Percentiles rank a stretch among this genome's conserved stretches.
These are phyloP conservation scores for Melanerpes aurifrons DNA, from an alignment of 2,113 vertebrate species.

Conservation along the genomic window DNA sequence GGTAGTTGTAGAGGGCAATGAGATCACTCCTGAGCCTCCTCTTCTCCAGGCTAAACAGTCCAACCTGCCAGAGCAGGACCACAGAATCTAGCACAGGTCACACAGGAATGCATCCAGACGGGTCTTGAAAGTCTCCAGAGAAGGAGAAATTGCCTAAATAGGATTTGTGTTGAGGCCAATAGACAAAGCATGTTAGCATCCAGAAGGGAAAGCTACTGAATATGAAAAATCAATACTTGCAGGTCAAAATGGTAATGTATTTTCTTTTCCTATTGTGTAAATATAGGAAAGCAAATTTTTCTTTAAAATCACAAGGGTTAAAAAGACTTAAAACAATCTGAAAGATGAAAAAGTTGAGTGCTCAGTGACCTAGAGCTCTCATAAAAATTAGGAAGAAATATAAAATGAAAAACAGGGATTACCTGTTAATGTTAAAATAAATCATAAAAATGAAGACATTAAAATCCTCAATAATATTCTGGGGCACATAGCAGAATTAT, in stretches of 20 bases:
- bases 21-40: too few relatives aligned
- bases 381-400: background rate
- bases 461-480: background rate
- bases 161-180: background rate
- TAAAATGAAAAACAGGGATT: background rate
- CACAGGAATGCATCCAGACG: too few relatives aligned
- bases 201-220: background rate
- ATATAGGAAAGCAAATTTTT: background rate
- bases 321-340: background rate
- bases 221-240: background rate
- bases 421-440: background rate
- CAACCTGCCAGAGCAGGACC: too few relatives aligned
- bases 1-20: too few relatives aligned
- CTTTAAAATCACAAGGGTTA: background rate
- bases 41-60: too few relatives aligned
- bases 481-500: background rate
- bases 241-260: background rate
- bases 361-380: background rate
- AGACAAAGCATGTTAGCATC: background rate
- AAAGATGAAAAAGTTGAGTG: background rate
- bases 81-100: too few relatives aligned
- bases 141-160: background rate
- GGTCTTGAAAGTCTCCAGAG: too few relatives aligned
- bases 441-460: background rate
- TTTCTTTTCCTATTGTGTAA: background rate